Percentiles rank a stretch among this genome's conserved stretches.
phyloP scores from a whole-genome alignment of 1,140 invertebrate genomes.

The Polyergus mexicanus region DNA sequence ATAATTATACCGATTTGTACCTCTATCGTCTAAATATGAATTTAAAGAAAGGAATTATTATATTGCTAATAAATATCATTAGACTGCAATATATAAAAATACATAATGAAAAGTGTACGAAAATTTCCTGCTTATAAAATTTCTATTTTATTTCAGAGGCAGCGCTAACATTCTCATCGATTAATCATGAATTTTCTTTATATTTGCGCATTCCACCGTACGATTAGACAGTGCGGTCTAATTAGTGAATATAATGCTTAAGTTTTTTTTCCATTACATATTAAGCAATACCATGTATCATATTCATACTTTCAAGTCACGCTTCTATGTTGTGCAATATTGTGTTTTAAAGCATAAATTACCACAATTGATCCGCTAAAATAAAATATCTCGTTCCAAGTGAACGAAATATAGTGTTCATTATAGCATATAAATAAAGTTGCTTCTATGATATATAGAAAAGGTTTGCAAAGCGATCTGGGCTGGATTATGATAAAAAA shows the following conservation, averaged over 20 bases:
- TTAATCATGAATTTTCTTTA: slow-evolving; percentile 13
- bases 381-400: slow-evolving; percentile 4
- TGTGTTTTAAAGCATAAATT: slow-evolving; percentile 54
- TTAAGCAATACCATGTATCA: slow-evolving; percentile 32
- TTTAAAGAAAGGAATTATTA: background rate
- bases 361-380: slow-evolving; percentile 12
- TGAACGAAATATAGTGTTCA: slow-evolving; percentile 27
- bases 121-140: slow-evolving; percentile 47
- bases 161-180: slow-evolving; percentile 38
- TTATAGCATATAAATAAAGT: slow-evolving; percentile 46
- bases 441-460: slow-evolving; percentile 47
- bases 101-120: background rate
- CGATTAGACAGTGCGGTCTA: slow-evolving; percentile 42
- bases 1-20: slow-evolving; percentile 15
- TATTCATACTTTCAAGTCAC: slow-evolving; percentile 36
- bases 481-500: slow-evolving; percentile 27
- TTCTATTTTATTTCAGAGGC: slow-evolving; percentile 5
- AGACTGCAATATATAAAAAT: background rate
- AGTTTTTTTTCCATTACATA: slow-evolving; percentile 32
- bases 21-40: background rate
- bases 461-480: slow-evolving; percentile 59
- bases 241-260: slow-evolving; percentile 26
- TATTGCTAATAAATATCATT: background rate
- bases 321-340: slow-evolving; percentile 54
- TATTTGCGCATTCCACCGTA: slow-evolving; percentile 35